These are phyloP conservation scores for Dromococcyx pavoninus DNA, from an alignment of 2,797 vertebrate genomes.

Conservation along the genomic window DNA sequence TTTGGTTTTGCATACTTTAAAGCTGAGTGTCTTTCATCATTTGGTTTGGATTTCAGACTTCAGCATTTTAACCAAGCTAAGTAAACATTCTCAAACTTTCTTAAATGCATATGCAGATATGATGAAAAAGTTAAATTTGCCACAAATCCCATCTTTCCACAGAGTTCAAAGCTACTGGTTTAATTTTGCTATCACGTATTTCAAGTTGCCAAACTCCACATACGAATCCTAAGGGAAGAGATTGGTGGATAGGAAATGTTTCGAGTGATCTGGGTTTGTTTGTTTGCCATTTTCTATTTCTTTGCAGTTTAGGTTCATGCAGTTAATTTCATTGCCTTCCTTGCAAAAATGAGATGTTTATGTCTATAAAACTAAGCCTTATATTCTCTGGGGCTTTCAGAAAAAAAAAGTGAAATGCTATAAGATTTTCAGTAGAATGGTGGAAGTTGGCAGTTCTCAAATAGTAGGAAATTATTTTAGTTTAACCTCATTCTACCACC, in stretches of 20 bases:
- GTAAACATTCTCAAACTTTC: background rate
- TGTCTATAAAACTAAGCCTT: background rate
- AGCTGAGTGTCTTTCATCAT: background rate
- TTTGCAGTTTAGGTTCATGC: background rate
- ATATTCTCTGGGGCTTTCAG: background rate
- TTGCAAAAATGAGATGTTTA: background rate
- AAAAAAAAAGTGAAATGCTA: background rate
- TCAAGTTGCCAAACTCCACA: background rate
- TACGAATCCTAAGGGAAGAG: background rate
- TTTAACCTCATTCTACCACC: background rate
- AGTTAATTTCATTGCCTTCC: slow-evolving; percentile 4
- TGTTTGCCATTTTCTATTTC: background rate
- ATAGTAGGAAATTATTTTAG: background rate
- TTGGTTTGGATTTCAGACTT: background rate
- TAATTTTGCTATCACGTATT: background rate
- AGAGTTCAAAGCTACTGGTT: background rate
- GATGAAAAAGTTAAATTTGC: background rate
- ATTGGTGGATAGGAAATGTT: background rate
- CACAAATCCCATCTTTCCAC: background rate
- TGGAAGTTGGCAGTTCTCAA: slow-evolving; percentile 27
- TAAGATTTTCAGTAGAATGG: background rate
- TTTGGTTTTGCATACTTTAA: background rate
- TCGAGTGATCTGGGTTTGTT: background rate
- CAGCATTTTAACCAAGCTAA: background rate
- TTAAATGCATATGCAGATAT: background rate